A percentile compares a stretch with the other conserved stretches of the same genome.
Conservation (phyloP, 2,888 invertebrate genomes). For the Platerodrilus igneus region DNA sequence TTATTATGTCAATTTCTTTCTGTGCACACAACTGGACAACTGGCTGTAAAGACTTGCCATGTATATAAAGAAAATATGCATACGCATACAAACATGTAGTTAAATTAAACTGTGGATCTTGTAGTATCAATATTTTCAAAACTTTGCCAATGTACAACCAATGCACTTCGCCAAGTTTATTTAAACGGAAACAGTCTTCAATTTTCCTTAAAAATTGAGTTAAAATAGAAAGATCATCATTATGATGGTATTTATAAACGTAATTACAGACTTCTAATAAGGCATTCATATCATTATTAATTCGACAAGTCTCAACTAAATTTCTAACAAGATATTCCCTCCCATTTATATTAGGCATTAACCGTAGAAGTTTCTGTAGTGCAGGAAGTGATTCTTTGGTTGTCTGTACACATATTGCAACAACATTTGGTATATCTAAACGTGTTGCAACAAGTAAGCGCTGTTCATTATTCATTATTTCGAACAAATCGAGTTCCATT, state of each 20-base stretch:
- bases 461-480: conserved; percentile 10
- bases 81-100: conserved; percentile 1
- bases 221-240: conserved; percentile 8
- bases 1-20: background rate
- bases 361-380: conserved; percentile 5
- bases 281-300: conserved; percentile 9
- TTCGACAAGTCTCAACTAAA: conserved; percentile 15
- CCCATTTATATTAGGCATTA: conserved; percentile 3
- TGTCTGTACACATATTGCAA: conserved; percentile 9
- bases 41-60: no score
- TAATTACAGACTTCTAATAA: conserved; percentile 9
- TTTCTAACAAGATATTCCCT: conserved; percentile 5
- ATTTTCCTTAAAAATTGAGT: conserved; percentile 2
- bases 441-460: conserved; percentile 5
- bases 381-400: conserved; percentile 11
- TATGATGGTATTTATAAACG: conserved; percentile 8
- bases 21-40: background rate
- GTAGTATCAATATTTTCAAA: background rate
- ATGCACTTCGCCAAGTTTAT: conserved; percentile 7
- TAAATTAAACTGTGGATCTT: conserved; percentile 1
- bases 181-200: background rate
- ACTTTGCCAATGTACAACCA: conserved; percentile 11
- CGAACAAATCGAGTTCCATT: conserved; percentile 5
- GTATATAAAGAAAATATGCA: conserved; percentile 1
- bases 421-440: background rate